Evolutionary conservation across 2,888 invertebrate genomes (phyloP).

Genomic region (Nephrotoma flavescens): DNA sequence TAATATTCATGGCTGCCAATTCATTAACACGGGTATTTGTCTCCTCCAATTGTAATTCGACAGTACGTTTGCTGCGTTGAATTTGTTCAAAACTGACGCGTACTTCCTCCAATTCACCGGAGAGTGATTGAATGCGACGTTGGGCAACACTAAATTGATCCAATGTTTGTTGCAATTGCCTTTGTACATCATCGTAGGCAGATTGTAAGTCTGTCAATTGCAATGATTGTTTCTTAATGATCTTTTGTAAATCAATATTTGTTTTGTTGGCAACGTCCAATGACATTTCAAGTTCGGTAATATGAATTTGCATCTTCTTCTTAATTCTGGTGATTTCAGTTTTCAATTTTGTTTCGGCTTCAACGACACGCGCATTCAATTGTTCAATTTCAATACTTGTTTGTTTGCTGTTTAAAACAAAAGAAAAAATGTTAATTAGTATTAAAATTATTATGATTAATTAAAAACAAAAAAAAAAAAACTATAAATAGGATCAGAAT

Average conservation of each 20-base stretch:
- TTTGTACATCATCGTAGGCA: slow-evolving; percentile 92
- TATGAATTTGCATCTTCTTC: slow-evolving; percentile 97
- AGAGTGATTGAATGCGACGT: slow-evolving; percentile 79
- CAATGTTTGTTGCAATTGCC: slow-evolving; percentile 87
- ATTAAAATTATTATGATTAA: not conserved
- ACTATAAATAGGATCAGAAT: slow-evolving; percentile 7
- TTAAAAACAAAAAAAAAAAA: not conserved
- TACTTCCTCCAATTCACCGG: slow-evolving; percentile 91
- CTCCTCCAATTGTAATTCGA: slow-evolving; percentile 85
- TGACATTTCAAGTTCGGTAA: slow-evolving; percentile 91
- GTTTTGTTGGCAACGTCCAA: slow-evolving; percentile 97
- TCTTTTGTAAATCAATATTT: slow-evolving; percentile 93
- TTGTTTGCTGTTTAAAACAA: slow-evolving; percentile 57
- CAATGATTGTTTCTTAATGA: slow-evolving; percentile 92
- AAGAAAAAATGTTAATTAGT: not conserved
- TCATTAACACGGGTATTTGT: slow-evolving; percentile 85
- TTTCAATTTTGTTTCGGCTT: slow-evolving; percentile 91
- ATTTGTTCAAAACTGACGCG: slow-evolving; percentile 86
- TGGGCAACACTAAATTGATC: slow-evolving; percentile 86
- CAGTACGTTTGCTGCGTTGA: slow-evolving; percentile 78
- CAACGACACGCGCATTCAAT: slow-evolving; percentile 84
- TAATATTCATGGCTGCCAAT: slow-evolving; percentile 87
- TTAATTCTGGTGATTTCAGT: slow-evolving; percentile 92
- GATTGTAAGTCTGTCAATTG: slow-evolving; percentile 83
- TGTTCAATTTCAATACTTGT: slow-evolving; percentile 97